Conservation (phyloP, 2,113 vertebrate species). For the Phrynocephalus versicolor region DNA sequence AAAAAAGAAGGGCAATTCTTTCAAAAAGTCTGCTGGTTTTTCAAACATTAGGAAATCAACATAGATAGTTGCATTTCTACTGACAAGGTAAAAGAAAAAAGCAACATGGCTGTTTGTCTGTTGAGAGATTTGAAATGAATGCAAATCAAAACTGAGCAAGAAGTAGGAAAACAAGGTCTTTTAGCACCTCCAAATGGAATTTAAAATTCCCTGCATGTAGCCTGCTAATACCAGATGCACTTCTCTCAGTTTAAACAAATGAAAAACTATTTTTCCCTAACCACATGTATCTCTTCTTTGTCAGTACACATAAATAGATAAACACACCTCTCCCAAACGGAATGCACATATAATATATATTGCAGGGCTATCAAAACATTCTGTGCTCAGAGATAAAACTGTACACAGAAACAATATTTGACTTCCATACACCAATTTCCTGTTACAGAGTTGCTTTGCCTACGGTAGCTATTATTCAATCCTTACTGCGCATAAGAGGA, state of each 20-base stretch:
- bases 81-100: background rate
- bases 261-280: background rate
- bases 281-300: background rate
- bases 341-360: background rate
- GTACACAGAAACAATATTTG: background rate
- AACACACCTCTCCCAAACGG: background rate
- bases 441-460: fast-evolving
- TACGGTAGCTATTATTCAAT: no score
- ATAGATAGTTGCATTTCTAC: background rate
- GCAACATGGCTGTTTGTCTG: no score
- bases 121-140: constrained; percentile 1
- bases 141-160: background rate
- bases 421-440: background rate
- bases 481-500: no score
- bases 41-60: background rate
- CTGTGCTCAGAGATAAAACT: background rate
- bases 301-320: background rate
- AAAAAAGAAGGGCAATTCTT: background rate
- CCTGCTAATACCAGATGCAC: no score
- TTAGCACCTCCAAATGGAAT: constrained; percentile 23
- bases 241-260: background rate
- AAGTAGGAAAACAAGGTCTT: background rate
- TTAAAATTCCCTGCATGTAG: background rate
- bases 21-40: background rate
- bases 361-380: background rate